Conservation (phyloP, 2,888 invertebrate genomes). For the Diadegma fenestrale region DNA sequence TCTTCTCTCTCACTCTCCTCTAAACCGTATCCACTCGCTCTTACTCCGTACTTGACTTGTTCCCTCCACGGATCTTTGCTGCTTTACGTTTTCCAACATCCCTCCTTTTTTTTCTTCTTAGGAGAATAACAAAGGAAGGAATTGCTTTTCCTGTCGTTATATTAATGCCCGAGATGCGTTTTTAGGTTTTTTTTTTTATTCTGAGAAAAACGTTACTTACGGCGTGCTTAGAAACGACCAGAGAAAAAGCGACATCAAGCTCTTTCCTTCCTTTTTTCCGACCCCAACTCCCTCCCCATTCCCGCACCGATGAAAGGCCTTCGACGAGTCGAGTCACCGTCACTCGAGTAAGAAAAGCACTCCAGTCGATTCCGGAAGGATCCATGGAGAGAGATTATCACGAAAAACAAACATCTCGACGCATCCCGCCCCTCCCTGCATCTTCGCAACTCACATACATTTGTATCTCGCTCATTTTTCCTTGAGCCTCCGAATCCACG, state of each 20-base stretch:
- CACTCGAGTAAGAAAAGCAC: conserved; percentile 65
- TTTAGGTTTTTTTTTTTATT: conserved; percentile 25
- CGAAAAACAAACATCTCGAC: conserved; percentile 59
- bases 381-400: conserved; percentile 58
- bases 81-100: conserved; percentile 7
- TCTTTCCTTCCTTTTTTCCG: conserved; percentile 1
- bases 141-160: conserved; percentile 66
- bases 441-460: conserved; percentile 19
- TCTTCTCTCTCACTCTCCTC: conserved; percentile 15
- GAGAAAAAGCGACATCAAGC: conserved; percentile 52
- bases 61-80: conserved; percentile 8
- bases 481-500: no score
- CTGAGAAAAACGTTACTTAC: conserved; percentile 50
- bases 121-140: conserved; percentile 53
- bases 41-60: conserved; percentile 34
- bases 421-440: neutral
- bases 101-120: conserved; percentile 2
- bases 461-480: neutral
- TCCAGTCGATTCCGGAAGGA: conserved; percentile 63
- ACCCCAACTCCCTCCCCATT: neutral
- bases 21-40: conserved; percentile 5
- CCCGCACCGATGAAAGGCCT: neutral
- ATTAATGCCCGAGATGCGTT: conserved; percentile 57
- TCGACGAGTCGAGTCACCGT: conserved; percentile 22
- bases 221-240: conserved; percentile 28